Percentiles rank a stretch among this genome's conserved stretches.
phyloP scores from a whole-genome alignment of 2,797 vertebrate species.

The Cichlasoma orientale region DNA sequence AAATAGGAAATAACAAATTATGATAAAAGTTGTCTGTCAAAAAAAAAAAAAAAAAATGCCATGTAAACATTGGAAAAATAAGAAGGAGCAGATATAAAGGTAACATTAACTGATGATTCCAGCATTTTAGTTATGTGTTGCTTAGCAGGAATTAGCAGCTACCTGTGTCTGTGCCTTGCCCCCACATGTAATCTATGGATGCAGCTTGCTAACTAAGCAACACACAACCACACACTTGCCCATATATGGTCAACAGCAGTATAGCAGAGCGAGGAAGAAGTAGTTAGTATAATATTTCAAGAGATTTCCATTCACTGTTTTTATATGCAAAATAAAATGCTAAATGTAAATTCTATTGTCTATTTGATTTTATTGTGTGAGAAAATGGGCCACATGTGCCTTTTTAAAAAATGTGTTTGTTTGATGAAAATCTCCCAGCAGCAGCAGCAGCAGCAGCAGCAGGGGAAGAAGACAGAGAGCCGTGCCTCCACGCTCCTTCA shows the following conservation, averaged over 20 bases:
- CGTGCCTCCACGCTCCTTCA: constrained; percentile 31
- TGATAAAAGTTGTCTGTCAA: too few relatives aligned
- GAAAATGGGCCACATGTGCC: not conserved
- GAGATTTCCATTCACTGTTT: not conserved
- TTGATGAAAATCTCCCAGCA: constrained; percentile 17
- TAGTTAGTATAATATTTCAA: not conserved
- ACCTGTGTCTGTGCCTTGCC: not conserved
- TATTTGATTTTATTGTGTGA: constrained; percentile 2
- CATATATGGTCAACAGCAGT: too few relatives aligned
- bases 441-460: constrained; percentile 11
- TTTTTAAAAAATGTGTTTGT: constrained; percentile 4
- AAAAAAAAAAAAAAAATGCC: not conserved
- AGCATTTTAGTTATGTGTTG: not conserved
- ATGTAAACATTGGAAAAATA: not conserved
- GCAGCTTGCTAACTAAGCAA: too few relatives aligned
- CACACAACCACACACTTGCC: too few relatives aligned
- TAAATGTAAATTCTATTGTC: not conserved
- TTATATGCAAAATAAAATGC: not conserved
- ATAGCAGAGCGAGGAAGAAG: too few relatives aligned
- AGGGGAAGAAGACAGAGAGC: constrained; percentile 35
- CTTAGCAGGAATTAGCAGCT: not conserved
- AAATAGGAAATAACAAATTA: too few relatives aligned
- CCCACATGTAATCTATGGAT: too few relatives aligned
- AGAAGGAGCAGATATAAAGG: not conserved
- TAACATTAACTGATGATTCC: not conserved